Evolutionary conservation across 2,797 vertebrate genomes (phyloP).

Genomic region (Selene dorsalis): DNA sequence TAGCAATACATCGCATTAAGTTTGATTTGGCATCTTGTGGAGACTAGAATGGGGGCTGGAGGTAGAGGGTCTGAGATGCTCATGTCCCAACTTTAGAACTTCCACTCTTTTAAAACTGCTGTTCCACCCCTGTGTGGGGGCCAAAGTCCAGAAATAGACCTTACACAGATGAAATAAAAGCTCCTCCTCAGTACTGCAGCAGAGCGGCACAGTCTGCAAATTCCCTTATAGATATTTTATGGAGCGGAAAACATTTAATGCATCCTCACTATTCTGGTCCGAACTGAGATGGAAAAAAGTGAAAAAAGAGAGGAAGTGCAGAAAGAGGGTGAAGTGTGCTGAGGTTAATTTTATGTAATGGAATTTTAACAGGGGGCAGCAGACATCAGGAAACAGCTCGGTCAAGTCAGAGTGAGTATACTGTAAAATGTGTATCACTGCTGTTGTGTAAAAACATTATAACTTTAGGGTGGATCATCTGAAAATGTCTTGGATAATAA

Average conservation of each 20-base stretch:
- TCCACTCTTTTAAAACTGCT: no score
- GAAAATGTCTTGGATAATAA: background rate
- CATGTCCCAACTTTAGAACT: no score
- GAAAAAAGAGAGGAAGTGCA: slow-evolving; percentile 19
- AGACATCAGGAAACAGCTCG: slow-evolving; percentile 50
- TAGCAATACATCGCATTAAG: no score
- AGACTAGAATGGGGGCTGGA: no score
- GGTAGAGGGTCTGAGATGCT: no score
- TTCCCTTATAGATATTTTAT: slow-evolving; percentile 71
- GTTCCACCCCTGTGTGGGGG: background rate
- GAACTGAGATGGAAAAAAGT: slow-evolving; percentile 39
- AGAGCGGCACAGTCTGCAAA: slow-evolving; percentile 46
- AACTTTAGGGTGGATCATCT: background rate
- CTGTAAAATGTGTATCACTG: slow-evolving; percentile 18
- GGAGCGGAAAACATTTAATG: slow-evolving; percentile 70
- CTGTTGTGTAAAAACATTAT: slow-evolving; percentile 2
- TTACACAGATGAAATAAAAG: slow-evolving; percentile 43
- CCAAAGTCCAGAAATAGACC: slow-evolving; percentile 64
- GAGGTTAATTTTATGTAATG: slow-evolving; percentile 69
- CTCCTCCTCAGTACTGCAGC: slow-evolving; percentile 49
- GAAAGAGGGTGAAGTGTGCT: slow-evolving; percentile 44
- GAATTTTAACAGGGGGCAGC: slow-evolving; percentile 60
- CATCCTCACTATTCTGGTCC: slow-evolving; percentile 52
- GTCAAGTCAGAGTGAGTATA: slow-evolving; percentile 56
- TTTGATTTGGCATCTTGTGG: no score